phyloP scores from a whole-genome alignment of 35 echinoderm and acorn worm species.

The Apostichopus californicus region DNA sequence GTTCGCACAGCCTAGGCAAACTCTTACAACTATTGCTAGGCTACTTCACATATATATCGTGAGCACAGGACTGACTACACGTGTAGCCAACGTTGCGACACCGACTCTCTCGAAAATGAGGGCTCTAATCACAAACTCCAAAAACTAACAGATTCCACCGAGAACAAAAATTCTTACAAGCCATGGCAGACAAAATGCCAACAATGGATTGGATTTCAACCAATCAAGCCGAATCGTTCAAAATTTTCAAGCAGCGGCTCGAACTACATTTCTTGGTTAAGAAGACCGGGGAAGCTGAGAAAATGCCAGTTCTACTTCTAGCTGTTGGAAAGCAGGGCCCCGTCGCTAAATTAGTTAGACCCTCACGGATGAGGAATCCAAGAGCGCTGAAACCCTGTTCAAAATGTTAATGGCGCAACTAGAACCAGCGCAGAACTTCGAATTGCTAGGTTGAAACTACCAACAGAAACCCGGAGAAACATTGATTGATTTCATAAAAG shows the following conservation, averaged over 20 bases:
- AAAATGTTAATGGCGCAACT: constrained; percentile 7
- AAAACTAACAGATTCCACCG: background rate
- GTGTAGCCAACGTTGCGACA: background rate
- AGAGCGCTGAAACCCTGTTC: background rate
- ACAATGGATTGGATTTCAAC: background rate
- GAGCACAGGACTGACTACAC: background rate
- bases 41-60: too few species aligned
- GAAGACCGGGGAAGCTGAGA: background rate
- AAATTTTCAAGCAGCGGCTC: background rate
- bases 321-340: constrained; percentile 3
- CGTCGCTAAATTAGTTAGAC: background rate
- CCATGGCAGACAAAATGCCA: constrained; percentile 14
- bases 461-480: background rate
- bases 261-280: background rate
- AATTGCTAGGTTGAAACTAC: constrained; percentile 7
- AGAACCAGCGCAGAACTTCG: constrained; percentile 12
- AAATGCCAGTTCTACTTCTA: background rate
- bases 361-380: background rate
- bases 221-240: constrained; percentile 24
- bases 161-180: background rate
- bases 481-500: constrained; percentile 27
- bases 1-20: too few species aligned
- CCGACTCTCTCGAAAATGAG: background rate
- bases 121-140: background rate
- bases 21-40: too few species aligned